Evolutionary conservation across 1,140 invertebrate species (phyloP).

Genomic region (Trachymyrmex cornetzi): DNA sequence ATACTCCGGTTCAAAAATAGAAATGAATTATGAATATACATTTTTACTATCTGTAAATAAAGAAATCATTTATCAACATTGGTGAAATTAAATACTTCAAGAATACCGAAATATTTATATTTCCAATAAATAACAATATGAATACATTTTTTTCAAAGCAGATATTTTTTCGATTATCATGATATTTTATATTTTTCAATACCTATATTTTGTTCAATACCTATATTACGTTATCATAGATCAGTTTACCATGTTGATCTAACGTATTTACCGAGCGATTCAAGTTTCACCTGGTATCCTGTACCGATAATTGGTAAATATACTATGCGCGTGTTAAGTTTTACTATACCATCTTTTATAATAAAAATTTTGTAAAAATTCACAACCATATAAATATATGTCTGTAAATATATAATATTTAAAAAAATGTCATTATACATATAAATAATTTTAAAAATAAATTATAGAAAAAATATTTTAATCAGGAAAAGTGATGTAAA

Average conservation of each 20-base stretch:
- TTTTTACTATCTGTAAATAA: conserved; percentile 25
- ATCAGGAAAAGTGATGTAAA: too few relatives aligned
- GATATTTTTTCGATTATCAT: neutral
- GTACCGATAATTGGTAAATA: conserved; percentile 16
- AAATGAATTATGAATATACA: neutral
- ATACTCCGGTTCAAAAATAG: neutral
- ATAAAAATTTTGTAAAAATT: neutral
- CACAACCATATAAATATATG: too few relatives aligned
- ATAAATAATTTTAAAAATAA: too few relatives aligned
- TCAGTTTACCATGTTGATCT: neutral
- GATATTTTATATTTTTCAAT: neutral
- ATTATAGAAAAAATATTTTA: too few relatives aligned
- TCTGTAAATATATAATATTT: neutral
- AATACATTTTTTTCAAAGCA: neutral
- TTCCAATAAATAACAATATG: neutral
- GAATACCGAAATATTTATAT: neutral
- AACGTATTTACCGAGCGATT: neutral
- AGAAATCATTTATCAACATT: neutral
- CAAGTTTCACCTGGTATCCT: neutral
- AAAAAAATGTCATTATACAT: too few relatives aligned
- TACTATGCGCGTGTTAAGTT: neutral
- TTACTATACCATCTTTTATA: neutral
- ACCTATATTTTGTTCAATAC: neutral
- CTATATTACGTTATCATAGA: too few relatives aligned
- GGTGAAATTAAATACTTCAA: neutral